Percentiles rank a stretch among this genome's conserved stretches.
Evolutionary conservation across 1,140 invertebrate genomes (phyloP).

Genomic region (Pseudomyrmex gracilis): DNA sequence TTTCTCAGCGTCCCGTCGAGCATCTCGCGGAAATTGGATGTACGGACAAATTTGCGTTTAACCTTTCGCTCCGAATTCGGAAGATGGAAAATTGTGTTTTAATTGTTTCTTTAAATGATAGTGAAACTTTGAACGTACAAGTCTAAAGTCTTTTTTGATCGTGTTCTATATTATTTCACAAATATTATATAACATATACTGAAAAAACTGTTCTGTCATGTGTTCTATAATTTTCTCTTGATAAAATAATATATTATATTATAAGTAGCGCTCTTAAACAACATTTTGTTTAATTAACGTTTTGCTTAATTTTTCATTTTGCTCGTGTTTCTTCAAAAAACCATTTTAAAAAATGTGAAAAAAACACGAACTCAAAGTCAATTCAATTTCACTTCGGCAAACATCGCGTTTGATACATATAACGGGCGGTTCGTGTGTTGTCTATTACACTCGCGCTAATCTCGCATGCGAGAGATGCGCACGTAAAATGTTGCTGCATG

Average conservation of each 20-base stretch:
- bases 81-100: background rate
- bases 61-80: conserved; percentile 5
- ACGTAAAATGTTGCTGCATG: conserved; percentile 13
- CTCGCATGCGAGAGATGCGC: conserved; percentile 19
- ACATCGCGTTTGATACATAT: background rate
- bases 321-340: too few relatives aligned
- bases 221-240: too few relatives aligned
- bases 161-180: too few relatives aligned
- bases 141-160: background rate
- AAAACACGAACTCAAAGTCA: too few relatives aligned
- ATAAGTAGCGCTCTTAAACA: too few relatives aligned
- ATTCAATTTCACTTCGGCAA: background rate
- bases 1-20: conserved; percentile 27
- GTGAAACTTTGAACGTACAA: background rate
- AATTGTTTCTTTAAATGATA: background rate
- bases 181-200: too few relatives aligned
- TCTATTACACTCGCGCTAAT: conserved; percentile 15
- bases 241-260: too few relatives aligned
- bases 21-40: conserved; percentile 46
- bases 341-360: background rate
- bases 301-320: too few relatives aligned
- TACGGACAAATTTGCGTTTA: conserved; percentile 50
- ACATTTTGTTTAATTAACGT: too few relatives aligned
- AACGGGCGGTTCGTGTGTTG: background rate
- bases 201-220: too few relatives aligned